Percentiles rank a stretch among this genome's conserved stretches.
phyloP scores from a whole-genome alignment of 2,797 vertebrate genomes.

The Pseudomugil gertrudae region DNA sequence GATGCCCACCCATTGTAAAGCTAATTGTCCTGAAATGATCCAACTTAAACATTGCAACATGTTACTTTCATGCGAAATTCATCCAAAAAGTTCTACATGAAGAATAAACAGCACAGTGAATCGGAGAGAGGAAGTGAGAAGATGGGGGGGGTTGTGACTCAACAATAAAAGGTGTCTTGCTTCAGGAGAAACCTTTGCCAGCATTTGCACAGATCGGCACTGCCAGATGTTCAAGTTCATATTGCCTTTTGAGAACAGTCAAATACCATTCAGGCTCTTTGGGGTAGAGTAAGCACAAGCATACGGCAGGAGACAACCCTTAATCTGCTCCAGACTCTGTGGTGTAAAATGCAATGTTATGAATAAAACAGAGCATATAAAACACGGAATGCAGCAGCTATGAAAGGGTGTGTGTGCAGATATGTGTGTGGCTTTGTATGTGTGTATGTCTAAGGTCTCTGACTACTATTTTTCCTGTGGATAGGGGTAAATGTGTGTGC shows the following conservation, averaged over 20 bases:
- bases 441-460: conserved; percentile 29
- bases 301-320: conserved; percentile 74
- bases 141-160: conserved; percentile 20
- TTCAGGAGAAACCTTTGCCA: conserved; percentile 62
- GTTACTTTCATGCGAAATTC: conserved; percentile 1
- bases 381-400: conserved; percentile 76
- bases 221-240: conserved; percentile 77
- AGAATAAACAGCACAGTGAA: neutral
- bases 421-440: conserved; percentile 31
- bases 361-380: conserved; percentile 79
- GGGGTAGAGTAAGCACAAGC: conserved; percentile 79
- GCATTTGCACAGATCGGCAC: conserved; percentile 59
- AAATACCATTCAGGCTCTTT: conserved; percentile 76
- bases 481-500: conserved; percentile 15
- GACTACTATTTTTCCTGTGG: conserved; percentile 33
- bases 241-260: conserved; percentile 71
- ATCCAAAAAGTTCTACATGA: neutral
- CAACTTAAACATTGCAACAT: neutral
- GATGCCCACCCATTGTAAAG: neutral
- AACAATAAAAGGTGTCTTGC: conserved; percentile 48
- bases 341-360: conserved; percentile 81
- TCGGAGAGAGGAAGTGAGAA: neutral
- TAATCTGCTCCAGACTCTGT: conserved; percentile 80
- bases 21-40: neutral
- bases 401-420: conserved; percentile 48